Evolutionary conservation across 2,888 invertebrate species (phyloP).

Genomic region (Trachelus stipa): DNA sequence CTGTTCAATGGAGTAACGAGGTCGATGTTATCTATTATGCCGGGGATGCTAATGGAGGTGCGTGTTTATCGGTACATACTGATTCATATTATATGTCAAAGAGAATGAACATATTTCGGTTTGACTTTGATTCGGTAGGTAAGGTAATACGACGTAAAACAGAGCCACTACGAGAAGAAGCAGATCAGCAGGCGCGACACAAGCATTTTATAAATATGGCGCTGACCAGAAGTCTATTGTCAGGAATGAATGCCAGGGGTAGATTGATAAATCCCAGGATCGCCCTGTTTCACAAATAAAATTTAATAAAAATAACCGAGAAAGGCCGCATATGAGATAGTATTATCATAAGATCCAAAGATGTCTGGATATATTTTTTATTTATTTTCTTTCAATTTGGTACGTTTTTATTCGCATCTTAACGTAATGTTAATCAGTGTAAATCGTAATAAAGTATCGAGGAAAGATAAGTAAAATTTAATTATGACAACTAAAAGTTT

Average conservation of each 20-base stretch:
- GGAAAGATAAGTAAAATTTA: too few relatives aligned
- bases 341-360: too few relatives aligned
- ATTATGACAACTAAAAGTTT: too few relatives aligned
- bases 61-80: not conserved
- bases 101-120: not conserved
- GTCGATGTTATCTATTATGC: conserved; percentile 75
- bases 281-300: conserved; percentile 28
- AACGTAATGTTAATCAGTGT: too few relatives aligned
- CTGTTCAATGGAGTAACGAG: conserved; percentile 68
- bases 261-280: conserved; percentile 32
- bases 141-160: conserved; percentile 69
- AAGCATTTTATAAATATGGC: conserved; percentile 67
- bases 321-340: too few relatives aligned
- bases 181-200: conserved; percentile 74
- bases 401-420: too few relatives aligned
- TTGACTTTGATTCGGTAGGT: conserved; percentile 41
- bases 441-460: too few relatives aligned
- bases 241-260: conserved; percentile 18
- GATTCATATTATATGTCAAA: conserved; percentile 9
- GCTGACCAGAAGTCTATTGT: conserved; percentile 30
- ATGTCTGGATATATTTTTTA: too few relatives aligned
- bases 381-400: too few relatives aligned
- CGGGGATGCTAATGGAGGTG: conserved; percentile 66
- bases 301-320: not conserved
- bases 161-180: conserved; percentile 74